Evolutionary conservation across 2,888 invertebrate genomes (phyloP), one percentile per base, ranked within the genome.

Genomic region (Heliconius charithonia): DNA sequence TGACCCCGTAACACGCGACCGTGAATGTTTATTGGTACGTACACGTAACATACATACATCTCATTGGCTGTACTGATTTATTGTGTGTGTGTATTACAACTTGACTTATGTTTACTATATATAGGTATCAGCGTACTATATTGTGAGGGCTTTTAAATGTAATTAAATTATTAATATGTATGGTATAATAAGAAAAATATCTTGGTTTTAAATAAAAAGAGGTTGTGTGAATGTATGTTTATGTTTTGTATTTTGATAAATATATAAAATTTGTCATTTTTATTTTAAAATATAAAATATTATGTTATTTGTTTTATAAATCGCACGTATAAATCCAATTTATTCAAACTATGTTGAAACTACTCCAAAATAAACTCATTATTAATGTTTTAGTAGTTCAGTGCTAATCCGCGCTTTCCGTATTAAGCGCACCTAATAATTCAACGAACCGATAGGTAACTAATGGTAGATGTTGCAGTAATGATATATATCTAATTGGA

Each of bases 1-100:
- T 73, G 77, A 77, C 77, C 73, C 73, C 73, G 73, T 77, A 41
- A 77, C 72, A 73, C 65, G 66, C 72, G 77, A 66, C 72, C 77
- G 72, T 77, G 73, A 77, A 77, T 77, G 37, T 73, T 59, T 77
- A 73, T 73, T 59, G 66, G 41, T 69, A 41, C 25, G n/a, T 67
- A 66, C 72, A 25, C 77, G 77, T 77, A 77, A 77, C 66, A 71
- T n/a, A 65, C 2, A 65, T 66, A 67, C n/a, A 65, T 77, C 37
- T 72, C 66, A 73, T 77, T 73, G 65, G 72, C 72, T 65, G 37
- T 22, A 65, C 51, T 66, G 45, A 63, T 29, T 45, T 63, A 70
- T 66, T 66, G 22, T 32, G 65, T 29, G 65, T 29, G 9, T 32
- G 65, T 32, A 70, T 41, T 63, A 70, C 22, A 63, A 41, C 29